phyloP scores from a whole-genome alignment of 2,113 vertebrate species.

The Ailuropoda melanoleuca region DNA sequence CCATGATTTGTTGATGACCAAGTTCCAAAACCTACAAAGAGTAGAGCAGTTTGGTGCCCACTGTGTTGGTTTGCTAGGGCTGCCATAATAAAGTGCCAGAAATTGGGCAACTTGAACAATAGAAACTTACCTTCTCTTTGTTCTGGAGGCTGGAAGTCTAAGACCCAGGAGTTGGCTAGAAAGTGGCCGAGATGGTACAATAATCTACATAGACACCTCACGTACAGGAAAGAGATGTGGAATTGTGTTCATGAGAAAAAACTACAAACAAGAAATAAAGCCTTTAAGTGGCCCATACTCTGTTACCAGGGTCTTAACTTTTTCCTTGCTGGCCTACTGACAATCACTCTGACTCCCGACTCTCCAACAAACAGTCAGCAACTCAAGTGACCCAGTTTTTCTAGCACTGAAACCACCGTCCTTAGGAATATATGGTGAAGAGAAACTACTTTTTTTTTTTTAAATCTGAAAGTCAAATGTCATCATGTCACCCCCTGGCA shows the following conservation, averaged over 20 bases:
- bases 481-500: not conserved
- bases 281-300: not conserved
- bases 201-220: not conserved
- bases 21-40: not conserved
- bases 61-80: not conserved
- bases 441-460: not conserved
- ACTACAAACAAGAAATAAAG: not conserved
- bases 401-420: not conserved
- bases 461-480: not conserved
- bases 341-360: not conserved
- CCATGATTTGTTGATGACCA: not conserved
- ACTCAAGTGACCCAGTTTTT: not conserved
- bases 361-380: not conserved
- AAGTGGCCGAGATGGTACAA: not conserved
- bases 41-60: not conserved
- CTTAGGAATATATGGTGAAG: not conserved
- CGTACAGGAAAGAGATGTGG: not conserved
- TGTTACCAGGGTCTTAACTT: not conserved
- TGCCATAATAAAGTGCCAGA: fast-evolving
- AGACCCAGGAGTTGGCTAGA: not conserved
- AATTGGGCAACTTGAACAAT: not conserved
- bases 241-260: not conserved
- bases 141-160: not conserved
- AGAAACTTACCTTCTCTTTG: not conserved
- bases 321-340: not conserved